Evolutionary conservation across 2,888 invertebrate genomes (phyloP).

Genomic region (Fragum whitleyi): DNA sequence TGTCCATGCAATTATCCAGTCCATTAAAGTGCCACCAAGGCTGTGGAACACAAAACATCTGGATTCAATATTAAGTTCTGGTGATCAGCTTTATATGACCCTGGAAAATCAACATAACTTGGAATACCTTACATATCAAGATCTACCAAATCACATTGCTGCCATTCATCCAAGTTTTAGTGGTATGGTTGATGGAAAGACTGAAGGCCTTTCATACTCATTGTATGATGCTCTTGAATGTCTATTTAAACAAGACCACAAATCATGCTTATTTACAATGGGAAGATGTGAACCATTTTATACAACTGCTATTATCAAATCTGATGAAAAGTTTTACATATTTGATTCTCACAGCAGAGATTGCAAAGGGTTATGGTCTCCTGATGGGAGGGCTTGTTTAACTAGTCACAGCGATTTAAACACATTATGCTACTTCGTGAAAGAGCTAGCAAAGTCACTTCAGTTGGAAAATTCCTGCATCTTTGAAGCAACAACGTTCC

Average conservation of each 20-base stretch:
- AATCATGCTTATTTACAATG: neutral
- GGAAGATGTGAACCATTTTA: neutral
- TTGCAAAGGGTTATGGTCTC: neutral
- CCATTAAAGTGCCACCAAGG: slow-evolving; percentile 1
- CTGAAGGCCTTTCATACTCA: neutral
- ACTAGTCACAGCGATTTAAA: neutral
- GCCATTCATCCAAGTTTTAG: neutral
- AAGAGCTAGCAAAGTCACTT: neutral
- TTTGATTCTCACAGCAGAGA: slow-evolving; percentile 16
- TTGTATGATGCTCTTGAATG: neutral
- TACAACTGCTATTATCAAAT: slow-evolving; percentile 4
- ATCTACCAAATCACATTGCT: neutral
- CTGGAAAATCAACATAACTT: neutral
- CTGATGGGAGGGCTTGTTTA: neutral
- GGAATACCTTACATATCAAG: slow-evolving; percentile 10
- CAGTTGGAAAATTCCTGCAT: neutral
- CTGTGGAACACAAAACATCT: neutral
- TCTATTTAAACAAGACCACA: neutral
- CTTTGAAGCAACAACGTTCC: slow-evolving; percentile 25
- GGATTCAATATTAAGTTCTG: neutral
- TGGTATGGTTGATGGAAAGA: neutral
- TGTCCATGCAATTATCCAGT: slow-evolving; percentile 2
- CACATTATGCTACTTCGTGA: neutral
- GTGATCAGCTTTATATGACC: neutral
- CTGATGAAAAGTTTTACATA: neutral